These are phyloP conservation scores for Porphyrio hochstetteri DNA, from an alignment of 2,113 vertebrate species.

Conservation along the genomic window DNA sequence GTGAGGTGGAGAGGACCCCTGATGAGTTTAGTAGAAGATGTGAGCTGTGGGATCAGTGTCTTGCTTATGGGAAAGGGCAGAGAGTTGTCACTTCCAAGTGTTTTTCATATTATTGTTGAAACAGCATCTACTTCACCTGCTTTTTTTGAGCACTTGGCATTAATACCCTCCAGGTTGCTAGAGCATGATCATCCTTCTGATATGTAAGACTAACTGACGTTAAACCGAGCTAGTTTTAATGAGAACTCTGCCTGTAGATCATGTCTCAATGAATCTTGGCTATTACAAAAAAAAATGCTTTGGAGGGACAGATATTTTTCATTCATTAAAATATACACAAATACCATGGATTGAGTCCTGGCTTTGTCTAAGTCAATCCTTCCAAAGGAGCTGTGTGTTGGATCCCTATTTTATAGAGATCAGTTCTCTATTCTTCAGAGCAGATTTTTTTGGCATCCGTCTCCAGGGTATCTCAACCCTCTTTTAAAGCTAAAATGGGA, in stretches of 20 bases:
- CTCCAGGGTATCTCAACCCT: background rate
- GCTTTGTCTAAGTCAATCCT: background rate
- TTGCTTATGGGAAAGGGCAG: background rate
- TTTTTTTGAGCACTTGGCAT: background rate
- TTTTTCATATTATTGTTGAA: background rate
- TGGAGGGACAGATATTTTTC: background rate
- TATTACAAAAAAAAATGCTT: background rate
- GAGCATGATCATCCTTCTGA: background rate
- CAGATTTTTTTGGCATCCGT: background rate
- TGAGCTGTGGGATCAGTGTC: background rate
- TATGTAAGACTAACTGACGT: background rate
- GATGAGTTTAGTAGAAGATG: rapidly evolving
- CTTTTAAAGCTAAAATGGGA: conserved; percentile 50
- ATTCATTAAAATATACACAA: background rate
- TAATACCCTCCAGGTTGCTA: background rate
- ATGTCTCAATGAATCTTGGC: background rate
- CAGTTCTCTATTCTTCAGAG: background rate
- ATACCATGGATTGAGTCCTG: background rate
- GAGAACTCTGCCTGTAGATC: background rate
- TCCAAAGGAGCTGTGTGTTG: background rate
- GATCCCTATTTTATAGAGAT: background rate
- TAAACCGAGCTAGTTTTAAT: background rate
- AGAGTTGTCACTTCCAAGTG: background rate
- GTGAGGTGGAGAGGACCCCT: background rate
- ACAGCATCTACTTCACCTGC: background rate